Conservation (phyloP, 2,797 vertebrate species). For the Pipistrellus kuhlii region DNA sequence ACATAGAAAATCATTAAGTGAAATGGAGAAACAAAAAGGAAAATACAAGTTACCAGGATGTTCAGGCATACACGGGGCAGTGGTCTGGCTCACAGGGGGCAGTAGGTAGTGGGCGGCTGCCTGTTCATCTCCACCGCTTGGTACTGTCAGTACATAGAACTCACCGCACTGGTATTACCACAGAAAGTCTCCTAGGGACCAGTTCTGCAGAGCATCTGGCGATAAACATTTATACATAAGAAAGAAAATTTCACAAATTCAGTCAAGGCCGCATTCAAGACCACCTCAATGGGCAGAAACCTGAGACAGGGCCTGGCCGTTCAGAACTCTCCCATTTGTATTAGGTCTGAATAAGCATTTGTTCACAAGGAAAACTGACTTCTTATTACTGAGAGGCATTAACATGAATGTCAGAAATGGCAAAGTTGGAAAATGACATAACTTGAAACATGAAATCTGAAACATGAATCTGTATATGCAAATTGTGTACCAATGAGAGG, state of each 20-base stretch:
- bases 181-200: constrained; percentile 60
- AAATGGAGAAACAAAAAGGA: constrained; percentile 88
- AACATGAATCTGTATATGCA: constrained; percentile 71
- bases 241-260: constrained; percentile 69
- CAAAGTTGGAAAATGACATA: constrained; percentile 61
- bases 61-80: constrained; percentile 66
- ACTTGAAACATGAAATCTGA: constrained; percentile 67
- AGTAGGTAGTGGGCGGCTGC: not conserved
- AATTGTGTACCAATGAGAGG: constrained; percentile 79
- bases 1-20: constrained; percentile 90
- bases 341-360: not conserved
- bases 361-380: not conserved
- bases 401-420: constrained; percentile 51
- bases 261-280: not conserved
- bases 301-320: not conserved
- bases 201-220: constrained; percentile 75
- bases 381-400: constrained; percentile 25
- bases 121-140: constrained; percentile 61
- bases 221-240: constrained; percentile 62
- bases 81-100: not conserved
- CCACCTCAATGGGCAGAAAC: not conserved
- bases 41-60: constrained; percentile 86
- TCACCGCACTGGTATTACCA: constrained; percentile 53
- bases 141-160: not conserved
- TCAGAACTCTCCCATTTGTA: not conserved